A percentile compares a stretch with the other conserved stretches of the same genome.
Conservation (phyloP, 2,797 vertebrate species). For the Glyptemys insculpta region DNA sequence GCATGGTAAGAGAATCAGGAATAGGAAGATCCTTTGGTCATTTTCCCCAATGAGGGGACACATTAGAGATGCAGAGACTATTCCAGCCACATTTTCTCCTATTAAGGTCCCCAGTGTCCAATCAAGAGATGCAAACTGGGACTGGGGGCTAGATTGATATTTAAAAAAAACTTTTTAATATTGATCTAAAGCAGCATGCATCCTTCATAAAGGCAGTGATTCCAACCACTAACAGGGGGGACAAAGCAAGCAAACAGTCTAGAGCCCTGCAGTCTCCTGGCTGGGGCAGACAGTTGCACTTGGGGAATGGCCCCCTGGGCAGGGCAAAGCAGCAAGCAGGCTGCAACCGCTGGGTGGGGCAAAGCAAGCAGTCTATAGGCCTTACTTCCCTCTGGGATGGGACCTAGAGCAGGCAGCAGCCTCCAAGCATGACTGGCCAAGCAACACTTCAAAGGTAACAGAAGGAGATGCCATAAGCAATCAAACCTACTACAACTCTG, state of each 20-base stretch:
- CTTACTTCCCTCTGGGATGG: too few species aligned
- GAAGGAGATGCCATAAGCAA: neutral
- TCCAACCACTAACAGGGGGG: neutral
- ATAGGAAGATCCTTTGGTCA: neutral
- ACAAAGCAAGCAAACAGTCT: too few species aligned
- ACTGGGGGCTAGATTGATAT: neutral
- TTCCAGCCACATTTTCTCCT: neutral
- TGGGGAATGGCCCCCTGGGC: too few species aligned
- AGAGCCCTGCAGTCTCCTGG: too few species aligned
- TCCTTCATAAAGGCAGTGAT: neutral
- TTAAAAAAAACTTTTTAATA: neutral
- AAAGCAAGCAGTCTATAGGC: too few species aligned
- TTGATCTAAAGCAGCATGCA: neutral
- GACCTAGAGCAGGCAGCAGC: neutral
- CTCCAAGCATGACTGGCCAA: too few species aligned
- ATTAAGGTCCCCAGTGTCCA: neutral
- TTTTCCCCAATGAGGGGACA: neutral
- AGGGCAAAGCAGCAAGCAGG: too few species aligned
- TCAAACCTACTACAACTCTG: neutral
- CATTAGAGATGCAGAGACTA: neutral
- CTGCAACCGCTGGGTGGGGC: too few species aligned
- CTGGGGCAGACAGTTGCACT: too few species aligned
- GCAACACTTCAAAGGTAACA: neutral
- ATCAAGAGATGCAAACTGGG: neutral
- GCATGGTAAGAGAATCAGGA: neutral